Evolutionary conservation across 2,113 vertebrate species (phyloP).

Genomic region (Gopherus evgoodei): DNA sequence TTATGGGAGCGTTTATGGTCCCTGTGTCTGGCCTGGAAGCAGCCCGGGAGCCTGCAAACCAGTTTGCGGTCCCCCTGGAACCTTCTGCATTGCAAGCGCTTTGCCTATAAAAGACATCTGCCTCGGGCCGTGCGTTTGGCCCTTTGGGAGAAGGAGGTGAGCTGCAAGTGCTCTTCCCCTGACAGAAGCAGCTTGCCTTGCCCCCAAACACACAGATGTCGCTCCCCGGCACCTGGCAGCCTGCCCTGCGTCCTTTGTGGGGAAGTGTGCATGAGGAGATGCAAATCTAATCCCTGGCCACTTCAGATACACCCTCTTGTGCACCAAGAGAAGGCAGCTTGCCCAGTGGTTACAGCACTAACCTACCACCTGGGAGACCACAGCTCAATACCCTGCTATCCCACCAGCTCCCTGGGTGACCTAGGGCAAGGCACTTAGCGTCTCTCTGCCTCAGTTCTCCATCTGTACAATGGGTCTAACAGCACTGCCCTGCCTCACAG

Average conservation of each 20-base stretch:
- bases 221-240: not conserved
- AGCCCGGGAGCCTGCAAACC: not conserved
- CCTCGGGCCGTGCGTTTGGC: not conserved
- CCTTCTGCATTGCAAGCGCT: not conserved
- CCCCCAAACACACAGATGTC: not conserved
- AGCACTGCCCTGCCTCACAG: not conserved
- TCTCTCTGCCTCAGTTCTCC: not conserved
- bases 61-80: not conserved
- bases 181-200: not conserved
- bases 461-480: not conserved
- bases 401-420: not conserved
- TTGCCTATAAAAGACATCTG: not conserved
- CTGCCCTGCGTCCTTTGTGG: not conserved
- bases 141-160: not conserved
- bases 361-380: too few species aligned
- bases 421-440: not conserved
- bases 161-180: not conserved
- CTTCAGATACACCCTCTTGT: not conserved
- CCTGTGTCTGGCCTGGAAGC: not conserved
- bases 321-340: not conserved
- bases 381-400: not conserved
- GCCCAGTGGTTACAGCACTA: not conserved
- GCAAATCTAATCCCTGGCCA: not conserved
- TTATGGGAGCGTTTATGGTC: not conserved
- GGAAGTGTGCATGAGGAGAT: not conserved